A percentile compares a stretch with the other conserved stretches of the same genome.
Evolutionary conservation across 2,113 vertebrate genomes (phyloP).

Genomic region (Rissa tridactyla): DNA sequence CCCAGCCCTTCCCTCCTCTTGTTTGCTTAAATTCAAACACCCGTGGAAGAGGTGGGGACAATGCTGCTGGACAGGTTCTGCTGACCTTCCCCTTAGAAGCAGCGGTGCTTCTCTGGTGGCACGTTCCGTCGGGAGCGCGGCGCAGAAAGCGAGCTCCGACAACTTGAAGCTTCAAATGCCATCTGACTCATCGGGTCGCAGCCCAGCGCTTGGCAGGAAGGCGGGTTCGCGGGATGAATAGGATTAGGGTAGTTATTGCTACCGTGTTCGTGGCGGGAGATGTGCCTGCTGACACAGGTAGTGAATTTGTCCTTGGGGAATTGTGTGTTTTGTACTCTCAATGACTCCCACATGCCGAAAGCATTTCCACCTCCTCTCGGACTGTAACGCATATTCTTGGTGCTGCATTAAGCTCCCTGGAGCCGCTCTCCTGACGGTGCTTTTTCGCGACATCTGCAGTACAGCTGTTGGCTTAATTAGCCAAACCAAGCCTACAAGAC

Average conservation of each 20-base stretch:
- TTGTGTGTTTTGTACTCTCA: background rate
- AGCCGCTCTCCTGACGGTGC: accelerated
- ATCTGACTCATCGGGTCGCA: background rate
- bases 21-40: background rate
- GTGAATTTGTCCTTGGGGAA: background rate
- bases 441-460: background rate
- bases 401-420: background rate
- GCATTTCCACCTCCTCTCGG: background rate
- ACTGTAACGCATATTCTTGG: accelerated
- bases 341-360: background rate
- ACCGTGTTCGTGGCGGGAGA: accelerated
- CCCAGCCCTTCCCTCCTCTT: background rate
- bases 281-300: background rate
- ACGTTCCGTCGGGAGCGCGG: accelerated
- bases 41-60: accelerated
- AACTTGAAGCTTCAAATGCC: background rate
- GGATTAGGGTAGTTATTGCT: background rate
- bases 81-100: background rate
- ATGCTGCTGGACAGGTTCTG: background rate
- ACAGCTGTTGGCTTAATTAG: background rate
- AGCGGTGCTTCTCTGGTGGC: too few species aligned
- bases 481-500: background rate
- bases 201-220: background rate
- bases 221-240: accelerated
- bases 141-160: background rate